Evolutionary conservation across 2,797 vertebrate genomes (phyloP).

Genomic region (Oreochromis grahami): DNA sequence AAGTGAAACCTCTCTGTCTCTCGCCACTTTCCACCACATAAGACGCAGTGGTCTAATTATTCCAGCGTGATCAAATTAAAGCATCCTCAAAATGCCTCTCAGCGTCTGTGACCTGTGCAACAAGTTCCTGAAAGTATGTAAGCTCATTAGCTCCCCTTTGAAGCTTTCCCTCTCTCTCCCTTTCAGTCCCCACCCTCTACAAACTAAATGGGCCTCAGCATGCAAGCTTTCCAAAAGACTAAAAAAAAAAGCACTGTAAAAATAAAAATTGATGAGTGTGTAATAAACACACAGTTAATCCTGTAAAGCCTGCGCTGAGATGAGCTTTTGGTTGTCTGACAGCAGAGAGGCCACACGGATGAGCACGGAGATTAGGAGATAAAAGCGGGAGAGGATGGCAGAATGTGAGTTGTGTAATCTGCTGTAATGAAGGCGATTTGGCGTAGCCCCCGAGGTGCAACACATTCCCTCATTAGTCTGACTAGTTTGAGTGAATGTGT

Average conservation of each 20-base stretch:
- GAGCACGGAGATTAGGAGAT: conserved; percentile 27
- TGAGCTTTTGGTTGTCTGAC: conserved; percentile 5
- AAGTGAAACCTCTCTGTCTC: neutral
- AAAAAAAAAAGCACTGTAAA: neutral
- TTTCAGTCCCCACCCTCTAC: conserved; percentile 22
- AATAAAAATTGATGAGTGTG: conserved; percentile 23
- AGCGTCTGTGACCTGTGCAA: conserved; percentile 40
- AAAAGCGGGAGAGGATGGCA: neutral
- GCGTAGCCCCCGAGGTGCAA: neutral
- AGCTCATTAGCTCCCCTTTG: conserved; percentile 48
- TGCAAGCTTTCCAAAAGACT: neutral
- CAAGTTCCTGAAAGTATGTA: conserved; percentile 55
- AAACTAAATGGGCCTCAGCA: conserved; percentile 52
- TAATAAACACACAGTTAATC: neutral
- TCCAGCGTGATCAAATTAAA: neutral
- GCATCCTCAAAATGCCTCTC: neutral
- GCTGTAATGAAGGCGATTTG: conserved; percentile 1
- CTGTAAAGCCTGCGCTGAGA: neutral
- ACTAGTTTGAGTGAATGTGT: neutral
- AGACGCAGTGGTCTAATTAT: neutral
- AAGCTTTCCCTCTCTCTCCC: conserved; percentile 9
- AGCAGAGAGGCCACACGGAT: neutral
- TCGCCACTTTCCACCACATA: neutral
- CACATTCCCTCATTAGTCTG: neutral
- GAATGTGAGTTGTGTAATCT: conserved; percentile 6